These are phyloP conservation scores for Brachyhypopomus gauderio DNA, from an alignment of 2,113 vertebrate genomes.

Conservation along the genomic window DNA sequence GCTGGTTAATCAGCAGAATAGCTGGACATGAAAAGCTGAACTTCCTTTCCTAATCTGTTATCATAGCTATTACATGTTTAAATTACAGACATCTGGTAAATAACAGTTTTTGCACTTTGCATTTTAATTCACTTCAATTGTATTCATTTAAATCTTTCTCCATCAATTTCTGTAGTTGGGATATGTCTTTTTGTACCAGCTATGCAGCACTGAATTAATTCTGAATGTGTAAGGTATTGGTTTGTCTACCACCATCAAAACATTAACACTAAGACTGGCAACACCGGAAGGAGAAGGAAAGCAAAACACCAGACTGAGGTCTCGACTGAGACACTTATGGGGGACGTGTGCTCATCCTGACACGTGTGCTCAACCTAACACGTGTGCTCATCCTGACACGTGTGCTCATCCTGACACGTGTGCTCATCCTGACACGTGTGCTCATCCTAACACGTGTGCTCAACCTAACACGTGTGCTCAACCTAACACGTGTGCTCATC, in stretches of 20 bases:
- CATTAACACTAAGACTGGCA: slow-evolving; percentile 5
- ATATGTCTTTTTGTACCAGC: neutral
- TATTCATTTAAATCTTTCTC: neutral
- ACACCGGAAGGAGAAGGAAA: neutral
- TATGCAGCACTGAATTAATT: neutral
- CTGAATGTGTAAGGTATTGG: slow-evolving; percentile 18
- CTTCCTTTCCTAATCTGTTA: neutral
- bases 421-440: neutral
- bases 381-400: neutral
- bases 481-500: no score
- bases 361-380: neutral
- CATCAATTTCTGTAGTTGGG: neutral
- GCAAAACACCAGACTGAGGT: slow-evolving; percentile 35
- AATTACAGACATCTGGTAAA: neutral
- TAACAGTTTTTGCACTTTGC: neutral
- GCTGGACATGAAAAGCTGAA: neutral
- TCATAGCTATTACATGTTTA: neutral
- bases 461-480: neutral
- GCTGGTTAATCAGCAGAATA: slow-evolving; percentile 30
- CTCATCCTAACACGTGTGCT: neutral
- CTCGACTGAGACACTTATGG: slow-evolving; percentile 30
- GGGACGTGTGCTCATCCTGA: neutral
- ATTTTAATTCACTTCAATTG: slow-evolving; percentile 13
- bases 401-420: neutral
- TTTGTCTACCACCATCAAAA: neutral